Percentiles rank a stretch among this genome's conserved stretches.
Evolutionary conservation across 2,797 vertebrate species (phyloP).

Genomic region (Spinibarbus caldwelli): DNA sequence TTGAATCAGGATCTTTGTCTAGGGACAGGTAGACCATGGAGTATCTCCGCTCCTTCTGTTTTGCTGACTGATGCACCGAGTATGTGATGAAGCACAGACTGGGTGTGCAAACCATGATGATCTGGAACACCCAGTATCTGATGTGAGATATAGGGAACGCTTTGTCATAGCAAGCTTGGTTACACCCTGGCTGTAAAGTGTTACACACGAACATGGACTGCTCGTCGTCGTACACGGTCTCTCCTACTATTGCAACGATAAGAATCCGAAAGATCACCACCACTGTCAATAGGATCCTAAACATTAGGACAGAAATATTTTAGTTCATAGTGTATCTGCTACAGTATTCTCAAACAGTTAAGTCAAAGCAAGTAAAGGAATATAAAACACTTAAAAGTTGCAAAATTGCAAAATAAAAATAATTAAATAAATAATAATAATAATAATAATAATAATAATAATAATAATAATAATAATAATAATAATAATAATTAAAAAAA

Average conservation of each 20-base stretch:
- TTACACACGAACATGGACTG: slow-evolving; percentile 96
- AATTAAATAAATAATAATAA: background rate
- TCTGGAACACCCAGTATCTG: slow-evolving; percentile 95
- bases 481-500: background rate
- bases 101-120: slow-evolving; percentile 94
- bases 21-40: slow-evolving; percentile 87
- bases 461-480: too few relatives aligned
- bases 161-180: slow-evolving; percentile 94
- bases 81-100: slow-evolving; percentile 95
- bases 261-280: slow-evolving; percentile 96
- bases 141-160: slow-evolving; percentile 95
- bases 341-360: background rate
- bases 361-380: background rate
- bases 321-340: background rate
- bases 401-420: background rate
- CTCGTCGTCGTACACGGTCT: slow-evolving; percentile 94
- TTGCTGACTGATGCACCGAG: slow-evolving; percentile 92
- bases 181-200: slow-evolving; percentile 92
- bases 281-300: slow-evolving; percentile 92
- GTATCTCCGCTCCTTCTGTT: slow-evolving; percentile 87
- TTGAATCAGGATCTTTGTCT: slow-evolving; percentile 84
- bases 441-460: too few relatives aligned
- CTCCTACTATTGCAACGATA: slow-evolving; percentile 93
- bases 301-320: slow-evolving; percentile 59
- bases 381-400: background rate